These are phyloP conservation scores for Nomada hirtipes DNA, from an alignment of 2,888 invertebrate genomes.

Conservation along the genomic window DNA sequence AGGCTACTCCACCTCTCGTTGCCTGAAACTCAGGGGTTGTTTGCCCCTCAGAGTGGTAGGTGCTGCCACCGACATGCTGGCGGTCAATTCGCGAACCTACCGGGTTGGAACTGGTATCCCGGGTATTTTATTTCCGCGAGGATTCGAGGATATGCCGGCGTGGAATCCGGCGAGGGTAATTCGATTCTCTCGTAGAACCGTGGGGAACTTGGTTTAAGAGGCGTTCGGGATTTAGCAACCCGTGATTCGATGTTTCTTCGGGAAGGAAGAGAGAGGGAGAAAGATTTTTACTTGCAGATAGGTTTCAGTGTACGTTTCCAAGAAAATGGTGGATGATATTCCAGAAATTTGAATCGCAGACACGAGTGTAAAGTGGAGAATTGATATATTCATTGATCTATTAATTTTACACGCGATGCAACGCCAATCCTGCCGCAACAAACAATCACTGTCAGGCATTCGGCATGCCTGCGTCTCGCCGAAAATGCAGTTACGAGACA, in stretches of 20 bases:
- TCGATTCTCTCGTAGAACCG: slow-evolving; percentile 11
- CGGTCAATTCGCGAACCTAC: slow-evolving; percentile 54
- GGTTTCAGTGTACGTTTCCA: too few species aligned
- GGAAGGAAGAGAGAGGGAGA: too few species aligned
- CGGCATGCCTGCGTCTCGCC: background rate
- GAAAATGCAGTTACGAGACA: slow-evolving; percentile 6
- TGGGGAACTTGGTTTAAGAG: background rate
- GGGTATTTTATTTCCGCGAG: slow-evolving; percentile 61
- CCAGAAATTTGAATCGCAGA: too few species aligned
- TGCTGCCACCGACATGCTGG: slow-evolving; percentile 62
- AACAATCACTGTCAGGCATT: background rate
- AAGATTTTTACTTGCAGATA: too few species aligned
- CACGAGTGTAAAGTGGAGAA: too few species aligned
- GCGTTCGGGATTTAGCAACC: background rate
- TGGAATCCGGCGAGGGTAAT: slow-evolving; percentile 26
- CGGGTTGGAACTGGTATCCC: slow-evolving; percentile 41
- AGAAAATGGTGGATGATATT: too few species aligned
- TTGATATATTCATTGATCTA: too few species aligned
- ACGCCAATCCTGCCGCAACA: background rate
- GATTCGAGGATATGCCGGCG: slow-evolving; percentile 26
- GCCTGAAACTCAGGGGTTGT: slow-evolving; percentile 59
- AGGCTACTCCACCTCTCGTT: slow-evolving; percentile 63
- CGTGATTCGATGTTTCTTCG: background rate
- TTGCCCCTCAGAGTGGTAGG: slow-evolving; percentile 60
- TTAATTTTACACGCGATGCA: too few species aligned